Percentiles rank a stretch among this genome's conserved stretches.
Conservation (phyloP, 2,888 invertebrate species). For the Plemyria rubiginata region DNA sequence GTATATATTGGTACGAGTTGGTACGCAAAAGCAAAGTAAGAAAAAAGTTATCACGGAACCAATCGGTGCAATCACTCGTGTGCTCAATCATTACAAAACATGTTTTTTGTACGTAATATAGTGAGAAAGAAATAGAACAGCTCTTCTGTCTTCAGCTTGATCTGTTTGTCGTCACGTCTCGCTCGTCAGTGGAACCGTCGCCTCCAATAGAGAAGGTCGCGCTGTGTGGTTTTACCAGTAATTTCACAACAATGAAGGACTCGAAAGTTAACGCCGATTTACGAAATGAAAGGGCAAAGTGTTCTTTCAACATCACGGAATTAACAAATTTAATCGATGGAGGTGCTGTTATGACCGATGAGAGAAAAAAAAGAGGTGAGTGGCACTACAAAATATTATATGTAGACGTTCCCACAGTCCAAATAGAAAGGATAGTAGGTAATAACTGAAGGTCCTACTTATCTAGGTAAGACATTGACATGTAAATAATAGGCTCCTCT, state of each 20-base stretch:
- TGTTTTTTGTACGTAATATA: not conserved
- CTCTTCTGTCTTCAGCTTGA: too few species aligned
- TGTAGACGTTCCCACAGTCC: not conserved
- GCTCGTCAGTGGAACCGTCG: slow-evolving; percentile 16
- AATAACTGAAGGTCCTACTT: not conserved
- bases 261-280: slow-evolving; percentile 87
- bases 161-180: too few species aligned
- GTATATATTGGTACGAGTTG: too few species aligned
- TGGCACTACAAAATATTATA: slow-evolving; percentile 15
- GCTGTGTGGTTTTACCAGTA: slow-evolving; percentile 11
- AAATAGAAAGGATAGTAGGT: not conserved
- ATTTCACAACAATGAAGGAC: slow-evolving; percentile 51
- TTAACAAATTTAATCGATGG: slow-evolving; percentile 92
- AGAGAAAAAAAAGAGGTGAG: slow-evolving; percentile 84
- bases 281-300: slow-evolving; percentile 89
- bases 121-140: slow-evolving; percentile 1
- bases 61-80: too few species aligned
- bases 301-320: slow-evolving; percentile 90
- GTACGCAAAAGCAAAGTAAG: too few species aligned
- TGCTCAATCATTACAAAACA: too few species aligned
- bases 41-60: too few species aligned
- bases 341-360: slow-evolving; percentile 88
- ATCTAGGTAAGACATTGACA: too few species aligned
- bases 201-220: slow-evolving; percentile 25
- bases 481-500: too few species aligned